Evolutionary conservation across 2,888 invertebrate genomes (phyloP), one percentile per base, ranked within the genome.

Genomic region (Apodemia hepburni): DNA sequence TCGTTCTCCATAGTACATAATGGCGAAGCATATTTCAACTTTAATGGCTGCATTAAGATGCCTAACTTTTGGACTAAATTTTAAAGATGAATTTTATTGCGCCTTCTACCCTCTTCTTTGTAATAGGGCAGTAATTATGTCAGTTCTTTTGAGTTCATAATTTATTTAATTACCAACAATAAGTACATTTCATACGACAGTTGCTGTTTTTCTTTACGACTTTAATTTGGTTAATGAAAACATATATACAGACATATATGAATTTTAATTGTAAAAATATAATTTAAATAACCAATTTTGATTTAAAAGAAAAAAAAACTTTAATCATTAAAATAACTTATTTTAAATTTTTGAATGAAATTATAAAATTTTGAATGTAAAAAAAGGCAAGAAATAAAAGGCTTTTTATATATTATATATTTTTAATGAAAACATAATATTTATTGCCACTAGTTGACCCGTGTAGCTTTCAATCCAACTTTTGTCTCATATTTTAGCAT

Each of bases 31-130:
- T 61, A 61, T 58, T 61, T 61, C 61, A 61, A 58, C 29, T 61
- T 51, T 61, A 58, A 61, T 61, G 47, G 61, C 61, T 58, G 58
- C 47, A 61, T 61, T 61, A 61, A 61, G 61, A 61, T 58, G 61
- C 61, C 54, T 61, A 61, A 58, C 58, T 61, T 61, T 58, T 7
- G 29, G 58, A 15, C 58, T 18, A 61, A 61, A 61, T 61, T 61
- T 33, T 47, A 58, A 61, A 61, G 58, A 58, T 61, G 58, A 61
- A 58, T 61, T 61, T 58, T 61, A 61, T 61, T 47, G 33, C 58
- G 61, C 61, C 58, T 61, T 33, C 18, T 51, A 51, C 51, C 51
- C 51, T 51, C 38, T 45, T 61, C 33, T 58, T 61, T 61, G 47
- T 61, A 61, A 33, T 61, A 45, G 42, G 47, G 61, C 33, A 61